phyloP scores from a whole-genome alignment of 2,888 invertebrate species.

The Drosophila cognata region DNA sequence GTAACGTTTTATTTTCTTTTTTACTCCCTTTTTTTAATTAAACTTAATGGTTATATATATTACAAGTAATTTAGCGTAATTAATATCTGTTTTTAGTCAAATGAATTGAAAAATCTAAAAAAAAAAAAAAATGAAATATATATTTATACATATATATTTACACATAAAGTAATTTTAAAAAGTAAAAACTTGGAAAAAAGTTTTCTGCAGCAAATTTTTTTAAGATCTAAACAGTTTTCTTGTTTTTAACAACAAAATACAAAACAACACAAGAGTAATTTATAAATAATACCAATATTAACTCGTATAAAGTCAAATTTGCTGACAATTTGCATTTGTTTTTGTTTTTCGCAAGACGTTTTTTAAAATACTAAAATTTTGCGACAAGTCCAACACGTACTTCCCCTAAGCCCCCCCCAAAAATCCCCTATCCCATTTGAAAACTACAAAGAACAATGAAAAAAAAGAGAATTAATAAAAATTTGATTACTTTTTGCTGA shows the following conservation, averaged over 20 bases:
- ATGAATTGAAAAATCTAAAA: conserved; percentile 64
- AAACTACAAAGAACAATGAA: conserved; percentile 18
- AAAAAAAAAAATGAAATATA: conserved; percentile 52
- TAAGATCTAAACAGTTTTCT: conserved; percentile 77
- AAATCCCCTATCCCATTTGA: conserved; percentile 28
- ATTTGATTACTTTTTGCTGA: conserved; percentile 81
- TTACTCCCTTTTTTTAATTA: conserved; percentile 59
- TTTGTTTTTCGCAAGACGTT: conserved; percentile 82
- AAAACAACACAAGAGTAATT: conserved; percentile 70
- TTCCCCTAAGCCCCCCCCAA: conserved; percentile 20
- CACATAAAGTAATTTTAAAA: conserved; percentile 72
- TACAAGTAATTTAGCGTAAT: conserved; percentile 78
- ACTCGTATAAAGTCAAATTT: conserved; percentile 73
- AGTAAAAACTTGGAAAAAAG: conserved; percentile 44
- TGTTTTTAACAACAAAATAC: conserved; percentile 75
- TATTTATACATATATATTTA: conserved; percentile 27
- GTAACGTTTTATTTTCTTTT: conserved; percentile 66
- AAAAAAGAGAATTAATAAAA: conserved; percentile 35
- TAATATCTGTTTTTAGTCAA: conserved; percentile 78
- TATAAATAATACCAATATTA: conserved; percentile 65
- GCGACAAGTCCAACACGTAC: conserved; percentile 60
- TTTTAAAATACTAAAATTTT: conserved; percentile 65
- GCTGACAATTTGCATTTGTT: conserved; percentile 82
- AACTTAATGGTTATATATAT: conserved; percentile 74
- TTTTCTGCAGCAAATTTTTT: conserved; percentile 61